Evolutionary conservation across 2,888 invertebrate genomes (phyloP), one percentile per base, ranked within the genome.

Genomic region (Drosophila yooni): DNA sequence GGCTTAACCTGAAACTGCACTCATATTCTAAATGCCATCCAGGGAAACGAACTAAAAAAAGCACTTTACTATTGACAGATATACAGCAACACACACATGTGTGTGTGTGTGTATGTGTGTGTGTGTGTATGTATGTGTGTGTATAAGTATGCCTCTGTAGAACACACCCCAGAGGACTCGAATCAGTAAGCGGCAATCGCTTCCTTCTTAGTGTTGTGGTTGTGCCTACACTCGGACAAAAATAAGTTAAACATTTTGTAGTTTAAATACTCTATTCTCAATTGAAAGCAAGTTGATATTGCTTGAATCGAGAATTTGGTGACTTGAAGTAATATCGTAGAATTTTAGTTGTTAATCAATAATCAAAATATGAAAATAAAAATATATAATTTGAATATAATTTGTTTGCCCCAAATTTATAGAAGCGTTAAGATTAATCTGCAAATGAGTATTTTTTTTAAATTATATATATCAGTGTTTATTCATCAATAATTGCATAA

Each of bases 91-190:
- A 36, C 29, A 38, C 21, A 52, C n/a, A 43, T 25, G 1, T 25
- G 53, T 53, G 13, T 33, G 7, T 52, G 11, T 38, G 8, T 18
- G 18, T 18, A 0, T 43, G 5, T 3, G 3, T 36, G n/a, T 34
- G 2, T 51, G 29, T 21, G n/a, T 33, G 2, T 51, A 31, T 21
- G 18, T 21, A 21, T 33, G 3, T 33, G 4, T 31, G 2, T 52
- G 33, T 27, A 3, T 21, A 25, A 15, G 21, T 27, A 27, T 38
- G 27, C 0, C 11, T 54, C 18, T 54, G 11, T 27, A 2, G 18
- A 38, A 59, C 43, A 52, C 70, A 43, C 71, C 71, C 65, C 38
- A 51, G 71, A 54, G 65, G 71, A 64, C 48, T 59, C 52, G 70
- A 71, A 71, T 71, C 70, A 70, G 56, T 50, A 51, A 57, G 57